Evolutionary conservation across 2,888 invertebrate genomes (phyloP).

Genomic region (Lepidonotus clava): DNA sequence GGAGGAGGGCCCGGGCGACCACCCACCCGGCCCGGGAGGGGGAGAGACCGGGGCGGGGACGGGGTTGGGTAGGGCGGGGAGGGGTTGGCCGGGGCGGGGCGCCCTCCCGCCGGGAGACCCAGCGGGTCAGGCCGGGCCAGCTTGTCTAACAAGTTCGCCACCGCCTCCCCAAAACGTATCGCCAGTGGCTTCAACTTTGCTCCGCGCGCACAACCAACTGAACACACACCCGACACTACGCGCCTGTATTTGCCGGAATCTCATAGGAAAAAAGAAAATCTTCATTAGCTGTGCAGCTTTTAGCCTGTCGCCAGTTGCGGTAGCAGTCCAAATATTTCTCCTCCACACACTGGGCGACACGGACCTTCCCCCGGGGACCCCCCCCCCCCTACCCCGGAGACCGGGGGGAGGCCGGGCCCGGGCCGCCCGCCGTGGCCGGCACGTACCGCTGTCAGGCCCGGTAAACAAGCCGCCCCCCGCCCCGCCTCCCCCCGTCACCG

Average conservation of each 20-base stretch:
- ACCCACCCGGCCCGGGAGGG: background rate
- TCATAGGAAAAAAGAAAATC: background rate
- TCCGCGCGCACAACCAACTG: too few species aligned
- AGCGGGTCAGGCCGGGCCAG: background rate
- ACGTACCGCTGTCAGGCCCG: background rate
- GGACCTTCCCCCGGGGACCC: conserved; percentile 35
- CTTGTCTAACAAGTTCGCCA: background rate
- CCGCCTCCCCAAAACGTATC: too few species aligned
- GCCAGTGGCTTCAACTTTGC: too few species aligned
- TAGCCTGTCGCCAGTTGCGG: background rate
- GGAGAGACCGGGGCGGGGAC: background rate
- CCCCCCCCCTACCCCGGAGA: background rate
- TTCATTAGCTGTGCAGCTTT: background rate
- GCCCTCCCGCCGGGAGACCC: conserved; percentile 11
- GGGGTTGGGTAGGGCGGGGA: background rate
- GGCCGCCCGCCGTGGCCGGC: background rate
- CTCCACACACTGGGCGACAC: background rate
- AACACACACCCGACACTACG: too few species aligned
- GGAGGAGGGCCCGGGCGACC: background rate
- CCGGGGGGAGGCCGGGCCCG: background rate
- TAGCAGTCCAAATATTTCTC: conserved; percentile 33
- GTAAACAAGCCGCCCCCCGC: background rate
- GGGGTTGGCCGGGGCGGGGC: conserved; percentile 30
- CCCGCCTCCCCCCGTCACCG: background rate
- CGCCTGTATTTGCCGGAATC: conserved; percentile 14